These are phyloP conservation scores for Dicentrarchus labrax DNA, from an alignment of 2,113 vertebrate genomes.

Conservation along the genomic window DNA sequence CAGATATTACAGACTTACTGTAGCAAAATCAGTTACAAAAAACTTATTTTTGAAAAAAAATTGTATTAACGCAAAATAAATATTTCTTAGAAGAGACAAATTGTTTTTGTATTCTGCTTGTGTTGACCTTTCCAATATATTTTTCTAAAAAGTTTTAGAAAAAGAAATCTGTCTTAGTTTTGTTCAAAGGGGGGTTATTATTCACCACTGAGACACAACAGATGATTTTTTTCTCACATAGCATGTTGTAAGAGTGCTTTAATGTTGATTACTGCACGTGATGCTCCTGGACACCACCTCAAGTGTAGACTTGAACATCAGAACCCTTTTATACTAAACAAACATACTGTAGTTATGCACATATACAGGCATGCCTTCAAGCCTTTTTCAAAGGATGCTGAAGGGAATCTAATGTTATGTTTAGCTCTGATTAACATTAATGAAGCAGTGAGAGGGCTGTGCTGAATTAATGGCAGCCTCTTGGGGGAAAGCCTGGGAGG, in stretches of 20 bases:
- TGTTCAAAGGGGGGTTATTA: neutral
- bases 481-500: conserved; percentile 44
- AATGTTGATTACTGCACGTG: conserved; percentile 2
- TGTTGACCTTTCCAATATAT: conserved; percentile 1
- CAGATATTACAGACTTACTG: too few relatives aligned
- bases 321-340: conserved; percentile 46
- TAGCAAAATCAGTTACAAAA: neutral
- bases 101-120: neutral
- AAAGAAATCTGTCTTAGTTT: neutral
- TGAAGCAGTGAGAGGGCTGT: conserved; percentile 62
- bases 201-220: neutral
- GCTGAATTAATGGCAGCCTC: conserved; percentile 71
- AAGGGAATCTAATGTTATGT: conserved; percentile 61
- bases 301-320: neutral
- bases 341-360: conserved; percentile 15
- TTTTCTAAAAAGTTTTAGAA: neutral
- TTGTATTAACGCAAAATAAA: neutral
- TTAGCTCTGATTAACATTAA: conserved; percentile 74
- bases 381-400: conserved; percentile 38
- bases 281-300: neutral
- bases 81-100: neutral
- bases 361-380: conserved; percentile 27
- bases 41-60: too few relatives aligned
- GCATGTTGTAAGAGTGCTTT: neutral
- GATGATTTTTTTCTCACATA: neutral